Conservation (phyloP, 2,797 vertebrate genomes). For the Typhlichthys subterraneus region DNA sequence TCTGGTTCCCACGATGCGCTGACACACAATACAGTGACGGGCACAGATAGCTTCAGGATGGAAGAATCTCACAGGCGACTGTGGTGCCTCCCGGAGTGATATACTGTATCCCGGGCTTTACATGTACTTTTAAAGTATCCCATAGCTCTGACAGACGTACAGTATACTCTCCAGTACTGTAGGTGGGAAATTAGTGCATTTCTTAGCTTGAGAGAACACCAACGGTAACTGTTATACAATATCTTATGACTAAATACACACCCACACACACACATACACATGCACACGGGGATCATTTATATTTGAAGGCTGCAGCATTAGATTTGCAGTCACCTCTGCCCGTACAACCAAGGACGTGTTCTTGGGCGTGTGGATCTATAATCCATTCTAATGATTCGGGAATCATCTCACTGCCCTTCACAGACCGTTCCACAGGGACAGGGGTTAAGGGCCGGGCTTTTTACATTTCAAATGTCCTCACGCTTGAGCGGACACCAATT, state of each 20-base stretch:
- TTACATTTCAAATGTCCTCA: conserved; percentile 12
- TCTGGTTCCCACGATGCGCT: conserved; percentile 50
- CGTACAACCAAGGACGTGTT: neutral
- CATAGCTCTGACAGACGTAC: conserved; percentile 42
- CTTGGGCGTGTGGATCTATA: conserved; percentile 2
- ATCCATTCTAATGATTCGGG: conserved; percentile 7
- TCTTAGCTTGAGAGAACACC: conserved; percentile 19
- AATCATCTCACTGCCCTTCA: conserved; percentile 1
- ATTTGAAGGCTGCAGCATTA: neutral
- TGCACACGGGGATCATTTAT: neutral
- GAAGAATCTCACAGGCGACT: conserved; percentile 65
- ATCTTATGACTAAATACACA: neutral
- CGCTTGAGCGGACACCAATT: conserved; percentile 12
- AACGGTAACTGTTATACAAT: neutral
- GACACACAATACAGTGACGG: conserved; percentile 44
- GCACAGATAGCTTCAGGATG: conserved; percentile 50
- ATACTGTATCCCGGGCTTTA: conserved; percentile 37
- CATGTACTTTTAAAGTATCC: conserved; percentile 49
- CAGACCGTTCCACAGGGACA: conserved; percentile 4
- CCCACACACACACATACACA: neutral
- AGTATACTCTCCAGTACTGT: conserved; percentile 1
- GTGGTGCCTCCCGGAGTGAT: conserved; percentile 53
- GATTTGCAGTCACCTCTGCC: conserved; percentile 7
- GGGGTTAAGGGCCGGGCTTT: conserved; percentile 7
- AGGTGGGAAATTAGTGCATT: conserved; percentile 13